Evolutionary conservation across 2,113 vertebrate genomes (phyloP).

Genomic region (Ceuthmochares aereus): DNA sequence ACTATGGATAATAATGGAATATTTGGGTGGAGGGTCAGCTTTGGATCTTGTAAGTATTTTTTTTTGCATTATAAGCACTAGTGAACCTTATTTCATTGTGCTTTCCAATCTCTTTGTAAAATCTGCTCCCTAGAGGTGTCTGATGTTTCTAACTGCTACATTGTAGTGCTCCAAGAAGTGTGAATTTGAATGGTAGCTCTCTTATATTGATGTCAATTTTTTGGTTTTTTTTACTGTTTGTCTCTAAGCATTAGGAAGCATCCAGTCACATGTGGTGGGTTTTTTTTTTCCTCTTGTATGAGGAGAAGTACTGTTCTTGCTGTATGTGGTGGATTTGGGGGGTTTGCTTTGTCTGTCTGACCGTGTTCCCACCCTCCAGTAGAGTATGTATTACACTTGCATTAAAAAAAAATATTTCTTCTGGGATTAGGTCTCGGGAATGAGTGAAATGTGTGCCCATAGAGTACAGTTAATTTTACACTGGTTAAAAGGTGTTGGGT

Average conservation of each 20-base stretch:
- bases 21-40: constrained; percentile 82
- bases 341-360: not conserved
- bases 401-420: constrained; percentile 11
- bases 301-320: not conserved
- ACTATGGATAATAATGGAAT: constrained; percentile 86
- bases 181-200: not conserved
- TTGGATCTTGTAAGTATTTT: constrained; percentile 80
- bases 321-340: not conserved
- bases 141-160: not conserved
- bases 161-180: not conserved
- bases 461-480: constrained; percentile 12
- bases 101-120: not conserved
- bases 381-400: not conserved
- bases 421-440: not conserved
- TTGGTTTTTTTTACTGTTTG: not conserved
- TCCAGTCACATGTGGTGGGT: not conserved
- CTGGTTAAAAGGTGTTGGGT: constrained; percentile 12
- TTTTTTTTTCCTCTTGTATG: not conserved
- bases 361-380: not conserved
- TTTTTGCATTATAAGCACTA: not conserved
- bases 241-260: not conserved
- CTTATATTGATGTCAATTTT: not conserved
- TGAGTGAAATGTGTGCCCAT: not conserved
- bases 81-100: not conserved
- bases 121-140: not conserved